Evolutionary conservation across 2,797 vertebrate genomes (phyloP).

Genomic region (Malurus splendens): DNA sequence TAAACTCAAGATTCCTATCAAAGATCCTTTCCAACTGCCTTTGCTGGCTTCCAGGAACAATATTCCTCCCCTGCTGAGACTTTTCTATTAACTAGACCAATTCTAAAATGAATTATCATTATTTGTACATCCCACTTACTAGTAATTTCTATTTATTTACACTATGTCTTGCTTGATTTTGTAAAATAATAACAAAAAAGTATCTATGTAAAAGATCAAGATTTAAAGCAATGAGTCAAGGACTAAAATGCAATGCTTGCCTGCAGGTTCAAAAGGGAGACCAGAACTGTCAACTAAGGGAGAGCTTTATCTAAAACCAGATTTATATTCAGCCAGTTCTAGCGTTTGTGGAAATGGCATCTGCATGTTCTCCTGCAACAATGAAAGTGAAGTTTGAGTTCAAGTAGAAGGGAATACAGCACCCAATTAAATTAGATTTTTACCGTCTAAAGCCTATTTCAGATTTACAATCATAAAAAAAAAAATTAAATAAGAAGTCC

Average conservation of each 20-base stretch:
- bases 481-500: not conserved
- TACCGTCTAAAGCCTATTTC: not conserved
- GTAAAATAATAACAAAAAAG: slow-evolving; percentile 2
- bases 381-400: not conserved
- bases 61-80: not conserved
- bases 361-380: not conserved
- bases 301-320: not conserved
- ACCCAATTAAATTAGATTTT: not conserved
- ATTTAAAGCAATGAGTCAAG: not conserved
- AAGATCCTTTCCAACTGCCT: not conserved
- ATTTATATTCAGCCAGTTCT: not conserved
- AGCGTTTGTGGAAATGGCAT: not conserved
- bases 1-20: not conserved
- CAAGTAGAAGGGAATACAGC: not conserved
- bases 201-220: not conserved
- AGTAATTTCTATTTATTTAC: slow-evolving; percentile 14
- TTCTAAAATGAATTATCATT: slow-evolving; percentile 7
- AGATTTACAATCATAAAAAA: not conserved
- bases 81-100: slow-evolving; percentile 23
- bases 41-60: not conserved
- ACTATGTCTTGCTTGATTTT: not conserved
- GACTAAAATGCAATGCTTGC: not conserved
- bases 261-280: not conserved
- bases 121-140: not conserved
- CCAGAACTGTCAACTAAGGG: not conserved